Percentiles rank a stretch among this genome's conserved stretches.
These are phyloP conservation scores for Thysanoteuthis rhombus DNA, from an alignment of 2,888 invertebrate species.

Conservation along the genomic window DNA sequence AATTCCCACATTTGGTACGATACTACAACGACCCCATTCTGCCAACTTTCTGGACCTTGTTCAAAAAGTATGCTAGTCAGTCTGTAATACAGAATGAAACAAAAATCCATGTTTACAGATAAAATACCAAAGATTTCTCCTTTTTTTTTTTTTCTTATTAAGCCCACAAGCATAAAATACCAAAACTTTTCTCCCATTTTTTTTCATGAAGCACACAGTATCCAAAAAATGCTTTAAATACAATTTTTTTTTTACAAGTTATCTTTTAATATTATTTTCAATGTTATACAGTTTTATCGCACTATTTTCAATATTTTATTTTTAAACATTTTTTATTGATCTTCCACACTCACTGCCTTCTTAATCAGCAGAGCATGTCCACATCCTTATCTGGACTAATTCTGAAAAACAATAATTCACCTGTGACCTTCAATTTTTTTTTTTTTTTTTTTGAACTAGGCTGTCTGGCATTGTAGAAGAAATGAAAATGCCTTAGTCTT, in stretches of 20 bases:
- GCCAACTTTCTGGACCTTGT: slow-evolving; percentile 60
- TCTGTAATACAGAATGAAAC: slow-evolving; percentile 43
- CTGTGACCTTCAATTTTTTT: background rate
- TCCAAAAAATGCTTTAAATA: background rate
- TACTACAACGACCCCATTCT: slow-evolving; percentile 56
- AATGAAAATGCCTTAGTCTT: background rate
- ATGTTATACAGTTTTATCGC: background rate
- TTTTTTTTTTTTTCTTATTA: too few species aligned
- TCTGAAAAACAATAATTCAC: background rate
- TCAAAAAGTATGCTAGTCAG: slow-evolving; percentile 51
- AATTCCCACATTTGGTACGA: slow-evolving; percentile 57
- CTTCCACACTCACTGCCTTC: background rate
- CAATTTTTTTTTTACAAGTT: background rate
- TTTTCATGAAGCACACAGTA: background rate
- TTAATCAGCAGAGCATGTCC: background rate
- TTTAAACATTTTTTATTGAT: background rate
- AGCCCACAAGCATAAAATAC: slow-evolving; percentile 37
- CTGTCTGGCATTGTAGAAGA: background rate
- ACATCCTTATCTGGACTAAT: background rate
- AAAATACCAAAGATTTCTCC: background rate
- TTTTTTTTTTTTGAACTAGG: background rate
- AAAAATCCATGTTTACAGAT: slow-evolving; percentile 49
- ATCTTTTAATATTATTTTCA: background rate
- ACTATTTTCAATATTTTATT: background rate
- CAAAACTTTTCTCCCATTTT: background rate